phyloP scores from a whole-genome alignment of 2,113 vertebrate genomes.

The Gorsachius goisagi region DNA sequence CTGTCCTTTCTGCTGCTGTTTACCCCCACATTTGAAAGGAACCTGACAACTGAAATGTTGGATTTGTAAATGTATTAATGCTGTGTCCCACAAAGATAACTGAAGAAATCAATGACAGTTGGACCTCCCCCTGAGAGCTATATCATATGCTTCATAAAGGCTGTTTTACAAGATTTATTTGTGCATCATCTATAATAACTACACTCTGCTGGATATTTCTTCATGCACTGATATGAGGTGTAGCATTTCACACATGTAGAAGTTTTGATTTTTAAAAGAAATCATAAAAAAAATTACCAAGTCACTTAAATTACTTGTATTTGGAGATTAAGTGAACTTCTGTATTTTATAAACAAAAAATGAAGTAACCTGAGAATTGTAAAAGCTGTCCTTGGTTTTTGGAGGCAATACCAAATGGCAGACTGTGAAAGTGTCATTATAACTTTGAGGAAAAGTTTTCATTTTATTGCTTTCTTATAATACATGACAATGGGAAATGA shows the following conservation, averaged over 20 bases:
- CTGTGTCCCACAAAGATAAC: neutral
- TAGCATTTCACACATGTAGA: neutral
- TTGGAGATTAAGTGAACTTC: neutral
- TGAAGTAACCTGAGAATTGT: neutral
- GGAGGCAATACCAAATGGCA: neutral
- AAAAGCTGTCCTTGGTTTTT: neutral
- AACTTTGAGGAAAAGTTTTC: neutral
- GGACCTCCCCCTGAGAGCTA: neutral
- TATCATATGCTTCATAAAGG: neutral
- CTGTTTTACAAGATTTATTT: neutral
- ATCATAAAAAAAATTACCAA: neutral
- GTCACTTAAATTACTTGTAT: neutral
- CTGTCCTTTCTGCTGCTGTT: constrained; percentile 29
- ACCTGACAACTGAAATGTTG: neutral
- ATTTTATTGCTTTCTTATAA: constrained; percentile 4
- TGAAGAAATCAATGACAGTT: neutral
- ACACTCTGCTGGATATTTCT: neutral
- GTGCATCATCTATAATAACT: neutral
- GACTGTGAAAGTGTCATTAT: neutral
- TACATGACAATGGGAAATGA: constrained; percentile 6
- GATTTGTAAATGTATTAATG: constrained; percentile 35
- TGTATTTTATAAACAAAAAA: constrained; percentile 3
- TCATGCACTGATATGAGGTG: neutral
- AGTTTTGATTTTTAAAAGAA: neutral
- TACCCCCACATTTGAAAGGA: constrained; percentile 31